Base-by-base conservation (phyloP, 2,797 vertebrate species). In the Gallinago nigripennis region DNA sequence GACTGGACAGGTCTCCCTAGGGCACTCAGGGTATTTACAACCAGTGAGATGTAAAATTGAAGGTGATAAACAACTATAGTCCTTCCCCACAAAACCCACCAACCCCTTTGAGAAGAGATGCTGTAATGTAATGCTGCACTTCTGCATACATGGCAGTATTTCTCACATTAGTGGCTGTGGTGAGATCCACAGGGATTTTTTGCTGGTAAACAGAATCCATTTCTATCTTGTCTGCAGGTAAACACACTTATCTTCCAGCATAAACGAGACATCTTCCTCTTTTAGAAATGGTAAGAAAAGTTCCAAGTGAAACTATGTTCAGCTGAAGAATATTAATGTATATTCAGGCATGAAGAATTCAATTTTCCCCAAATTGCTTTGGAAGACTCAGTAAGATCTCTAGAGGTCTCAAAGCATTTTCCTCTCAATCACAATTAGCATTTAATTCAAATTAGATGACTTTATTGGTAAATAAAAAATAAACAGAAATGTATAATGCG, bases 381-480 rank as follows among this genome's bases (percentile, higher is more conserved):
- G 51, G 64, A 93, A 94, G 68, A 82, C 21, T 77, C 8, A 23
- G 37, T 46, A 78, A 80, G 46, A 58, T 92, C 91, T 93, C 94
- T 70, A 73, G 86, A 92, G 92, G 39, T 93, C 75, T 85, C 78
- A 87, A 73, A 96, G 51, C n/a, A 70, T 82, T 94, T 93, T 95
- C 13, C 8, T 17, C 65, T 96, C 79, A 73, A 89, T 93, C 84
- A 76, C 51, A 89, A 94, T 95, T 85, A 96, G 35, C 51, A 92
- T 92, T 96, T 73, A 65, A 89, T 96, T 93, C 56, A 96, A 92
- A 88, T 92, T 73, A 92, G 70, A 94, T 92, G 0, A 80, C 78
- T 92, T 92, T 37, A 87, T 89, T 91, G 51, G 86, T 95, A 95
- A 96, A 95, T 91, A 95, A 82, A 91, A 92, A 82, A 57, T 23